Evolutionary conservation across 2,888 invertebrate species (phyloP).

Genomic region (Latrodectus hesperus): DNA sequence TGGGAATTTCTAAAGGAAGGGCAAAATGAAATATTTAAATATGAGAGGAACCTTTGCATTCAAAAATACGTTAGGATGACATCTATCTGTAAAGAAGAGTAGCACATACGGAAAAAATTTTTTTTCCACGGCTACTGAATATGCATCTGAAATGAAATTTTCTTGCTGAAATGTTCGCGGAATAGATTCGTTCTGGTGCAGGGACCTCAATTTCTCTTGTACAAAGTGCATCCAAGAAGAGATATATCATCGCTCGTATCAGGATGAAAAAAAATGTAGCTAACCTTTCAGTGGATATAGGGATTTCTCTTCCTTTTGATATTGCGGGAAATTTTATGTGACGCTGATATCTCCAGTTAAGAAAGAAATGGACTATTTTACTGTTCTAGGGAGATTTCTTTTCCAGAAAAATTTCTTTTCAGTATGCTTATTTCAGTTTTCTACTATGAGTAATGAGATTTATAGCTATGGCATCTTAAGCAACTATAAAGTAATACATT

Average conservation of each 20-base stretch:
- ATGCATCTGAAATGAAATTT: conserved; percentile 59
- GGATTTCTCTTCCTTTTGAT: too few relatives aligned
- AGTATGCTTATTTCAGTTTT: too few relatives aligned
- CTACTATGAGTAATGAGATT: too few relatives aligned
- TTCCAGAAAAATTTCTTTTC: too few relatives aligned
- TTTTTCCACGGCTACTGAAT: conserved; percentile 40
- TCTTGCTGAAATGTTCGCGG: conserved; percentile 22
- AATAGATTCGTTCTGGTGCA: conserved; percentile 26
- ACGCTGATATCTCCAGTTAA: too few relatives aligned
- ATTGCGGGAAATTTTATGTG: too few relatives aligned
- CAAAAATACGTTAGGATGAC: conserved; percentile 36
- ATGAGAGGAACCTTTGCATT: conserved; percentile 47
- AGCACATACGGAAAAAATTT: conserved; percentile 1
- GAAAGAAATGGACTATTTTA: too few relatives aligned
- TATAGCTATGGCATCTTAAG: too few relatives aligned
- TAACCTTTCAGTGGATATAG: conserved; percentile 41
- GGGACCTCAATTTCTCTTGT: conserved; percentile 45
- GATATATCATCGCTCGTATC: conserved; percentile 37
- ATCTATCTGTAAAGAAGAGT: conserved; percentile 16
- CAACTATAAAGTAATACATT: too few relatives aligned
- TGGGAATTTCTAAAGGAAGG: conserved; percentile 14
- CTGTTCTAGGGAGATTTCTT: too few relatives aligned
- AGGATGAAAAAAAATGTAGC: conserved; percentile 21
- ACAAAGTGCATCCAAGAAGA: conserved; percentile 32
- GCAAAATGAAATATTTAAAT: conserved; percentile 62